Conservation (phyloP, 2,113 vertebrate species). For the Solea solea region DNA sequence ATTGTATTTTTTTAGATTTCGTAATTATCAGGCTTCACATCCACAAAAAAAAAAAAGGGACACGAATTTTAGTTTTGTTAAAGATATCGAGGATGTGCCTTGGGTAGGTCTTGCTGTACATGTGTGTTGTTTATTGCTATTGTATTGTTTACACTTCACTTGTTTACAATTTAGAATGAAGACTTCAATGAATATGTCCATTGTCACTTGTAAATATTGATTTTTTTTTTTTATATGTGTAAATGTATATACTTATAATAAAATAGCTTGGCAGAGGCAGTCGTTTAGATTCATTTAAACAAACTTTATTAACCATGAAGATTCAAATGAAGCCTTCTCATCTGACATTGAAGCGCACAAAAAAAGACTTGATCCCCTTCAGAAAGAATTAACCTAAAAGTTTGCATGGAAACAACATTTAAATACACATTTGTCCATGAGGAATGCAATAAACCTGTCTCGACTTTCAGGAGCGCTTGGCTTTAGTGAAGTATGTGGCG, state of each 20-base stretch:
- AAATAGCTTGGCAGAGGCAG: constrained; percentile 59
- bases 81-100: constrained; percentile 77
- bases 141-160: constrained; percentile 75
- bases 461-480: constrained; percentile 69
- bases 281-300: constrained; percentile 3
- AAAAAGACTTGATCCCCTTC: too few species aligned
- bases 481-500: constrained; percentile 83
- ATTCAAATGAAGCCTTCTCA: too few species aligned
- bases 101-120: constrained; percentile 64
- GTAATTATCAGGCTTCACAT: constrained; percentile 32
- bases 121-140: constrained; percentile 67
- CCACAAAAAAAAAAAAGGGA: constrained; percentile 44
- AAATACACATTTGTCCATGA: neutral
- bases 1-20: constrained; percentile 42
- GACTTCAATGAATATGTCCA: constrained; percentile 56
- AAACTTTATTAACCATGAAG: neutral
- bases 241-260: constrained; percentile 76
- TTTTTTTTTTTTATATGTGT: constrained; percentile 78
- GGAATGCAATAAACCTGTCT: constrained; percentile 19
- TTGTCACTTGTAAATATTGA: constrained; percentile 72
- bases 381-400: neutral
- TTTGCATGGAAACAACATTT: neutral
- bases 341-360: too few species aligned
- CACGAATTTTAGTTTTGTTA: constrained; percentile 58
- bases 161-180: constrained; percentile 74